Base-by-base conservation (phyloP, 2,113 vertebrate species). In the Clupea harengus region DNA sequence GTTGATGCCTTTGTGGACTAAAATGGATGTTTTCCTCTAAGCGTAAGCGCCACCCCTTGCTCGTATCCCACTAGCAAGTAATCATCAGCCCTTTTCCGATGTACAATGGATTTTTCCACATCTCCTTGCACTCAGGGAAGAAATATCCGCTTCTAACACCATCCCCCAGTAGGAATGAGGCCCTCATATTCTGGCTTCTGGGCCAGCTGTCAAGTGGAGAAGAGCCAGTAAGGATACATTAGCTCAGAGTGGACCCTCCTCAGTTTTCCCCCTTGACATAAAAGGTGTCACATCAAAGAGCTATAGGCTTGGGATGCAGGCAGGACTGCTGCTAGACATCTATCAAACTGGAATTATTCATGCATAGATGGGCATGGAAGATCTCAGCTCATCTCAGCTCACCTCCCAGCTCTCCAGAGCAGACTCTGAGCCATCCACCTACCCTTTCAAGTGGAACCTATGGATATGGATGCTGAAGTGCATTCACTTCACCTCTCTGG, bases 261-360 rank as follows among this genome's bases (percentile, higher is more conserved):
- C 72, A 0, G 13, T 1, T 15, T 13, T 3, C 32, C 11, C 67
- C 13, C 72, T 32, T 39, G 3, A 85, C 85, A 88, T 90, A 83
- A 89, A 88, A 90, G 82, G 22, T 28, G 20, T 72, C 54, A 84
- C 83, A 89, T 89, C 85, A 88, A 88, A 88, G 87, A 10, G 78
- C 80, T 83, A 84, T 54, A 89, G 88, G 82, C 75, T 49, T 75
- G 81, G 54, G 44, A 45, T 60, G 18, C 46, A 81, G 49, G 82
- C 11, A 78, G 72, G 11, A 83, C 78, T 81, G 32, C 54, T 82
- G 46, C 46, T 49, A 44, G 87, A 45, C 78, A 83, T 50, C 81
- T 15, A 82, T 86, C 72, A 72, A 25, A 84, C 54, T 85, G 60
- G 87, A 91, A 87, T 89, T 84, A 91, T 89, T 86, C 52, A 88